phyloP scores from a whole-genome alignment of 2,888 invertebrate genomes.

The Cybosia mesomella region DNA sequence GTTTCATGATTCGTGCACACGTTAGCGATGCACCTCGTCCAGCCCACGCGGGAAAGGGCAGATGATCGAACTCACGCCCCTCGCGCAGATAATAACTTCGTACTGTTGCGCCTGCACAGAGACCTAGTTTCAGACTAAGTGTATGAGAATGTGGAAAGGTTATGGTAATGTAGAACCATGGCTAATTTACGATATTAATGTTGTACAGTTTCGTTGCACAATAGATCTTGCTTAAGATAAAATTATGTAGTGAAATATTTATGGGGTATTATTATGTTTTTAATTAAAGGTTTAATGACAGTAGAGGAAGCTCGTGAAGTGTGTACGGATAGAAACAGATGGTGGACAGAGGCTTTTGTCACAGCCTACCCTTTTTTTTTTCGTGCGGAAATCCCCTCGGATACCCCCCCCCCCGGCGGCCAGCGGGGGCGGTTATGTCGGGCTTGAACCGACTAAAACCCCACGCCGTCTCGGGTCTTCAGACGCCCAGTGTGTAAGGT shows the following conservation, averaged over 20 bases:
- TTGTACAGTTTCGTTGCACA: background rate
- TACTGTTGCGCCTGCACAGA: slow-evolving; percentile 23
- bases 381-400: too few relatives aligned
- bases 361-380: too few relatives aligned
- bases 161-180: slow-evolving; percentile 12
- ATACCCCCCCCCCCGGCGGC: too few relatives aligned
- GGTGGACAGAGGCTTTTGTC: too few relatives aligned
- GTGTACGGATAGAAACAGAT: too few relatives aligned
- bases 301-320: too few relatives aligned
- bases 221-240: background rate
- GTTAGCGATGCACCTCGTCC: slow-evolving; percentile 61
- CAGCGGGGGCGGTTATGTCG: too few relatives aligned
- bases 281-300: too few relatives aligned
- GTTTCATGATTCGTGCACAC: slow-evolving; percentile 48
- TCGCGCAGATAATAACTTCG: slow-evolving; percentile 52
- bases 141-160: slow-evolving; percentile 24
- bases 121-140: slow-evolving; percentile 24
- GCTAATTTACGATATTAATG: slow-evolving; percentile 12
- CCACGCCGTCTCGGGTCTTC: too few relatives aligned
- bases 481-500: too few relatives aligned
- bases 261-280: background rate
- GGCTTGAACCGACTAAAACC: too few relatives aligned
- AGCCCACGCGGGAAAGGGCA: slow-evolving; percentile 75
- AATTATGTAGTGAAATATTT: background rate
- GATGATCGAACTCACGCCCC: slow-evolving; percentile 61